Evolutionary conservation across 1,140 invertebrate genomes (phyloP), one percentile per base, ranked within the genome.

Genomic region (Pomacea maculata): DNA sequence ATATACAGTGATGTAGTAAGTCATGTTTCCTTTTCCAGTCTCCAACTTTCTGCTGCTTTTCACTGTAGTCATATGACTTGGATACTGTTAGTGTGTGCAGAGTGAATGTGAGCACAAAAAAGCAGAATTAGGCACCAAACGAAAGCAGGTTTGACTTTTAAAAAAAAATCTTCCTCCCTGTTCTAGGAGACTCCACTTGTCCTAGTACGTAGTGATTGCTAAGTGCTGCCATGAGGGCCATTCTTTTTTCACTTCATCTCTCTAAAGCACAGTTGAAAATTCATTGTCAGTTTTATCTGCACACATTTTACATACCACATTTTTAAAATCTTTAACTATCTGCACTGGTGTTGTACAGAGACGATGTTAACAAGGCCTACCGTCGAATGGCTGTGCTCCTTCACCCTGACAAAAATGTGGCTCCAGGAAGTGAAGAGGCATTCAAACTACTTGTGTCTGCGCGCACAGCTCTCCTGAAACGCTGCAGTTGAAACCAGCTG

Each of bases 321-420:
- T 61, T 61, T 61, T 6, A 11, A 61, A 14, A 17, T 61, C 21
- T 73, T 19, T 73, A 73, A 34, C 71, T 15, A 34, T 45, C 34
- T 45, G 25, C 15, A n/a, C 55, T 71, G 19, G n/a, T 61, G 71
- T 71, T 82, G 83, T 86, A 75, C 84, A 93, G 92, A 81, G 92
- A 93, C 80, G 92, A 93, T 63, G 89, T 93, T 11, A 93, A 92
- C 84, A 91, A 90, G 84, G 89, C 92, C 1, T 93, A 92, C 84
- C 86, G 92, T 52, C 87, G 88, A 57, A 86, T 93, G 65, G 92
- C 92, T 15, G 90, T 92, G 3, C 83, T 93, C 19, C 87, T 93
- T 21, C 92, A 93, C 83, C 92, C 92, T 7, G 92, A 93, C 85
- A 93, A 93, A 84, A 92, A 89, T 82, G 88, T 91, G 17, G 91